Evolutionary conservation across 2,888 invertebrate genomes (phyloP).

Genomic region (Polydrusus tereticollis): DNA sequence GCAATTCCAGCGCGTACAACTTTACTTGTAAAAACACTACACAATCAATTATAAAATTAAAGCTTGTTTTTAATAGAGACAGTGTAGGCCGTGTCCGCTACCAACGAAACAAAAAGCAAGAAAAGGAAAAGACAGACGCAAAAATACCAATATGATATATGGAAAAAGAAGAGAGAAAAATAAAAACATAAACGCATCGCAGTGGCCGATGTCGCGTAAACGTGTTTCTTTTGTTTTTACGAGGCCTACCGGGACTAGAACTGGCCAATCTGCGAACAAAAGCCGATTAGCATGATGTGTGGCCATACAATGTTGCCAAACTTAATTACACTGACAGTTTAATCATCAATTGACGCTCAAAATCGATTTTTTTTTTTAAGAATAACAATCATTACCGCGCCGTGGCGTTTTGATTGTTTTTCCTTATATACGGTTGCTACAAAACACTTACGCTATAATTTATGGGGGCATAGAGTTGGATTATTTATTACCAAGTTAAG

Average conservation of each 20-base stretch:
- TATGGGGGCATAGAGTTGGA: conserved; percentile 31
- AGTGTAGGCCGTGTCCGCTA: conserved; percentile 25
- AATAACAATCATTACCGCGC: too few species aligned
- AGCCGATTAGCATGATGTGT: conserved; percentile 43
- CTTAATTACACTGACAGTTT: too few species aligned
- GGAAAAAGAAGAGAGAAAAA: conserved; percentile 22
- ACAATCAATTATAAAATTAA: conserved; percentile 29
- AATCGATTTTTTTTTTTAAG: too few species aligned
- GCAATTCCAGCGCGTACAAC: too few species aligned
- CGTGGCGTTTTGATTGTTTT: not conserved
- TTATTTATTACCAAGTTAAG: conserved; percentile 42
- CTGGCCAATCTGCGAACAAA: conserved; percentile 45
- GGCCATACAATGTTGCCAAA: conserved; percentile 42
- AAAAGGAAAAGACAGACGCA: conserved; percentile 21
- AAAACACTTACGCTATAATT: conserved; percentile 30
- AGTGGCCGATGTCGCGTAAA: conserved; percentile 34
- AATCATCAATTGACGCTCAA: too few species aligned
- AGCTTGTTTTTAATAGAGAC: conserved; percentile 34
- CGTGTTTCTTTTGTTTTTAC: conserved; percentile 32
- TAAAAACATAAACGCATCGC: not conserved
- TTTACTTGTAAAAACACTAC: conserved; percentile 3
- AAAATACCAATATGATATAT: conserved; percentile 36
- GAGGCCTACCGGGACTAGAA: conserved; percentile 32
- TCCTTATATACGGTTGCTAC: not conserved
- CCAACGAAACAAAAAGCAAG: conserved; percentile 23